These are phyloP conservation scores for Drosophila kikkawai DNA, from an alignment of 1,140 invertebrate genomes.

Conservation along the genomic window DNA sequence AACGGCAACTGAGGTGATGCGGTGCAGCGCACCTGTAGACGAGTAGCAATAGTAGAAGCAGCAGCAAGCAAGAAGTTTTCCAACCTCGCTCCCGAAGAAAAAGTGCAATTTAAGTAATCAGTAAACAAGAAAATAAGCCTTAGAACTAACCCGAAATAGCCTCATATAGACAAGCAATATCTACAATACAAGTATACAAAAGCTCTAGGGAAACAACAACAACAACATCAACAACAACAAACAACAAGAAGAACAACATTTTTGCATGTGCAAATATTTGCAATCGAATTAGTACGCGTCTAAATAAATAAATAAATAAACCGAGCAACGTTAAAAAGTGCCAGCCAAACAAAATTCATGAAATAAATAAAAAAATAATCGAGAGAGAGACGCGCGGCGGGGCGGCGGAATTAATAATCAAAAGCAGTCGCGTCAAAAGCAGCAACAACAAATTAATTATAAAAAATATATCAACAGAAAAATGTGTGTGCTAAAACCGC, in stretches of 20 bases:
- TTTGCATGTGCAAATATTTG: conserved; percentile 64
- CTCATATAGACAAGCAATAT: conserved; percentile 58
- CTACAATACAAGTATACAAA: conserved; percentile 14
- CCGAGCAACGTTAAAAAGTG: conserved; percentile 26
- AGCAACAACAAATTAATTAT: conserved; percentile 70
- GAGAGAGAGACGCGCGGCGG: conserved; percentile 1
- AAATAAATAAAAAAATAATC: conserved; percentile 27
- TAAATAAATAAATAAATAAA: conserved; percentile 58
- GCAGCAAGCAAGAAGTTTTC: conserved; percentile 21
- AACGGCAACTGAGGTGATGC: conserved; percentile 32
- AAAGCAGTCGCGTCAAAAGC: conserved; percentile 26
- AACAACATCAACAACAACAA: background rate
- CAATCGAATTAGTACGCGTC: conserved; percentile 69
- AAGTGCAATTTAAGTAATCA: conserved; percentile 55
- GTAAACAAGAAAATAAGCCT: conserved; percentile 59
- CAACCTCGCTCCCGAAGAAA: conserved; percentile 51
- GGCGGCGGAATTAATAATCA: conserved; percentile 33
- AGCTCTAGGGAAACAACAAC: background rate
- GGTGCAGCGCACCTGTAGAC: conserved; percentile 22
- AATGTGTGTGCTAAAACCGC: conserved; percentile 42
- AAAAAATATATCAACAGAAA: conserved; percentile 67
- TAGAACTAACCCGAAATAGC: conserved; percentile 57
- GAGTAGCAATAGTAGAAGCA: conserved; percentile 4
- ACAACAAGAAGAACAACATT: conserved; percentile 18
- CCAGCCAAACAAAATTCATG: conserved; percentile 35